Conservation (phyloP, 2,797 vertebrate species). For the Peromyscus attwateri region DNA sequence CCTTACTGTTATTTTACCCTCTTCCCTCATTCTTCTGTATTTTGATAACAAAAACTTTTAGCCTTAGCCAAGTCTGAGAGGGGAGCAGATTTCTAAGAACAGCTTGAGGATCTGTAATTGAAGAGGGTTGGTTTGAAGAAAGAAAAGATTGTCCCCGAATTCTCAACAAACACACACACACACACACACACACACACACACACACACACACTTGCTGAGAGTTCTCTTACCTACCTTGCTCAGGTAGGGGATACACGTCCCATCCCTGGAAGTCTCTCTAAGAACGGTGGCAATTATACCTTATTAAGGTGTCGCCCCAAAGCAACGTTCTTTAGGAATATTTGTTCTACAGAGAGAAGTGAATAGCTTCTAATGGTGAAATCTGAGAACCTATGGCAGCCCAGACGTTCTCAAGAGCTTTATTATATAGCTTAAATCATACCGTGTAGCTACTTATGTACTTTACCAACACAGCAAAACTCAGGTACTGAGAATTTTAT, state of each 20-base stretch:
- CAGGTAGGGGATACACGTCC: background rate
- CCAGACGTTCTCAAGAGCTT: background rate
- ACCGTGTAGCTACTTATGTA: background rate
- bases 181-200: background rate
- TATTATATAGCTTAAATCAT: background rate
- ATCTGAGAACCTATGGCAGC: background rate
- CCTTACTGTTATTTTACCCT: background rate
- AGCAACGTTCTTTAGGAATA: background rate
- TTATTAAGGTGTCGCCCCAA: background rate
- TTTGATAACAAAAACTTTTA: background rate
- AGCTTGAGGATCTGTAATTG: background rate
- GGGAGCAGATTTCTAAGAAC: background rate
- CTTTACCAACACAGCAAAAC: background rate
- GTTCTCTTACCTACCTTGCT: background rate
- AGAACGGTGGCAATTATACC: background rate
- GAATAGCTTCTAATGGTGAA: background rate
- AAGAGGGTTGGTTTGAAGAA: background rate
- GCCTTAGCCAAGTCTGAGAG: background rate
- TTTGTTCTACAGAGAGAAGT: background rate
- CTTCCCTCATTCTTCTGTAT: background rate
- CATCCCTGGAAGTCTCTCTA: background rate
- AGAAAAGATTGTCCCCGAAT: background rate
- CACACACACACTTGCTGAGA: background rate
- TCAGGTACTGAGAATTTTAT: background rate
- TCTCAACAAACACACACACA: background rate